Conservation (phyloP, 2,888 invertebrate species). For the Melanchra persicariae region DNA sequence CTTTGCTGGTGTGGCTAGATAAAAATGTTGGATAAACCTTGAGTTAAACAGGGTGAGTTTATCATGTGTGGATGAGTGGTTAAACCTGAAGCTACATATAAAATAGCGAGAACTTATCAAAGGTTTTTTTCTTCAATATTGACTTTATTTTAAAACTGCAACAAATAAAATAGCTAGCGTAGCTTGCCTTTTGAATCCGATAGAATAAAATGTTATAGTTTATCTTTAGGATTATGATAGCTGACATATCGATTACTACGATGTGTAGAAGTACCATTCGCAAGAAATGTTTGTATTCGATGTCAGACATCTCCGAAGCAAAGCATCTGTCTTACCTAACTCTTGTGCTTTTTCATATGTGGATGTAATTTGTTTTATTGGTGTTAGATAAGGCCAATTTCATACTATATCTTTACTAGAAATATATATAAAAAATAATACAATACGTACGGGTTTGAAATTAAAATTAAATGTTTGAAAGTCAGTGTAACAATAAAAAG, state of each 20-base stretch:
- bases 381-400: conserved; percentile 64
- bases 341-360: conserved; percentile 78
- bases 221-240: not conserved
- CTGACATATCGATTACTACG: not conserved
- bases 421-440: not conserved
- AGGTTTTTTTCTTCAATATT: too few relatives aligned
- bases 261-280: not conserved
- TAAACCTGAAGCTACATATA: too few relatives aligned
- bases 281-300: not conserved
- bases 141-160: too few relatives aligned
- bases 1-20: too few relatives aligned
- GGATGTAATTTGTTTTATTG: conserved; percentile 69
- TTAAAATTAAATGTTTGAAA: not conserved
- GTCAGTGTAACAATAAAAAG: not conserved
- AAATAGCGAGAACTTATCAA: too few relatives aligned
- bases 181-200: too few relatives aligned
- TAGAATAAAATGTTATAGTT: too few relatives aligned
- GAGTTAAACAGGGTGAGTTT: not conserved
- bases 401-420: conserved; percentile 16
- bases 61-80: not conserved
- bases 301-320: conserved; percentile 59
- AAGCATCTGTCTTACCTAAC: conserved; percentile 61
- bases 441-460: not conserved
- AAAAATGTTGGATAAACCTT: too few relatives aligned
- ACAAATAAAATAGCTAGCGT: too few relatives aligned